Conservation (phyloP, 2,888 invertebrate species). For the Pyrocoelia pectoralis region DNA sequence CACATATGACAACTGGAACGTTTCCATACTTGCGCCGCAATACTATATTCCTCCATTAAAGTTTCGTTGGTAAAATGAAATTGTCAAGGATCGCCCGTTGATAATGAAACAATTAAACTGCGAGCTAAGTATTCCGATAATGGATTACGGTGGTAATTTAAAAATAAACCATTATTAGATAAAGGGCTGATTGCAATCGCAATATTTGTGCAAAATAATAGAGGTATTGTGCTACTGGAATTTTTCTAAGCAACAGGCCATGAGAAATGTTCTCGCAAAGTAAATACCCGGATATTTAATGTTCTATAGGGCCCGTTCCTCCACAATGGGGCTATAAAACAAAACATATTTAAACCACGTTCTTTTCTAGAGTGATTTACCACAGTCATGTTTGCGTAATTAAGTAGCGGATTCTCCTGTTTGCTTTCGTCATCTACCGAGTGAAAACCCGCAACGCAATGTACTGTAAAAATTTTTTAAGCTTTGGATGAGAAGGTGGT, state of each 20-base stretch:
- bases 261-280: constrained; percentile 99
- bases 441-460: constrained; percentile 97
- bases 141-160: constrained; percentile 99
- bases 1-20: constrained; percentile 99
- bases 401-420: constrained; percentile 92
- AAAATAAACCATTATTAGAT: constrained; percentile 97
- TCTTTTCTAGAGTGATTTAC: constrained; percentile 87
- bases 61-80: constrained; percentile 99
- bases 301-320: constrained; percentile 97
- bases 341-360: constrained; percentile 91
- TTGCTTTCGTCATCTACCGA: constrained; percentile 99
- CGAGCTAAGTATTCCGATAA: constrained; percentile 95
- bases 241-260: constrained; percentile 93
- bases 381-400: constrained; percentile 95
- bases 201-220: constrained; percentile 97
- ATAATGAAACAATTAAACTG: constrained; percentile 92
- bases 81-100: constrained; percentile 98
- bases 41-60: constrained; percentile 99
- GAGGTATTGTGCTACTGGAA: constrained; percentile 97
- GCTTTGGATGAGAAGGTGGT: constrained; percentile 89
- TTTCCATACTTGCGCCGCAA: constrained; percentile 99
- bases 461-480: constrained; percentile 75
- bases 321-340: constrained; percentile 97
- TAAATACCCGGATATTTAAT: constrained; percentile 96
- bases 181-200: constrained; percentile 99